Evolutionary conservation across 30 jellyfish, hydroid and myxozoan genomes (phyloP).

Genomic region (Turritopsis dohrnii): DNA sequence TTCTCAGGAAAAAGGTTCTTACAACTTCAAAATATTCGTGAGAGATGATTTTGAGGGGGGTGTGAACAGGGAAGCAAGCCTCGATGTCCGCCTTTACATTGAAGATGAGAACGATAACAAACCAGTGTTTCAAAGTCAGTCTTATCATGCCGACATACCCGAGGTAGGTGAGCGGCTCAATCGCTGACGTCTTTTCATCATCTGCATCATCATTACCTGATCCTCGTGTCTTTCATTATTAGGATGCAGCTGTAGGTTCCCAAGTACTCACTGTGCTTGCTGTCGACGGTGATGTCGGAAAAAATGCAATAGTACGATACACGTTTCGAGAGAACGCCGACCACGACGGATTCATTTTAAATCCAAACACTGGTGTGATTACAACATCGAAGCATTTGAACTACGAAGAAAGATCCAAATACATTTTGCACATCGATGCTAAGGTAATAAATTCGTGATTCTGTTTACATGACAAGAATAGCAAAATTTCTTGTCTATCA

Average conservation of each 20-base stretch:
- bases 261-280: constrained; percentile 1
- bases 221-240: too few species aligned
- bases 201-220: too few species aligned
- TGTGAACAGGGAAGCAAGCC: constrained; percentile 21
- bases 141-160: constrained; percentile 28
- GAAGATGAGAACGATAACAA: constrained; percentile 63
- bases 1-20: not conserved
- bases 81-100: constrained; percentile 31
- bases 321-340: not conserved
- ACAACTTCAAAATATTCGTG: constrained; percentile 19
- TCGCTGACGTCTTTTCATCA: too few species aligned
- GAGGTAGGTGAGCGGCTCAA: constrained; percentile 28
- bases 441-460: constrained; percentile 1
- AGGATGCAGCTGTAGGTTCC: constrained; percentile 6
- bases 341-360: not conserved
- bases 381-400: not conserved
- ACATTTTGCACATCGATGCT: constrained; percentile 9
- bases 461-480: not conserved
- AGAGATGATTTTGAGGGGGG: constrained; percentile 33
- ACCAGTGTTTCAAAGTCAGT: constrained; percentile 44
- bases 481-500: too few species aligned
- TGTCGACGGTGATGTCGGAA: constrained; percentile 24
- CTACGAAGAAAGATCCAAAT: not conserved
- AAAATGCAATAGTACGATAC: constrained; percentile 7
- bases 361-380: constrained; percentile 21